phyloP scores from a whole-genome alignment of 2,797 vertebrate genomes.

The Taeniopygia guttata region DNA sequence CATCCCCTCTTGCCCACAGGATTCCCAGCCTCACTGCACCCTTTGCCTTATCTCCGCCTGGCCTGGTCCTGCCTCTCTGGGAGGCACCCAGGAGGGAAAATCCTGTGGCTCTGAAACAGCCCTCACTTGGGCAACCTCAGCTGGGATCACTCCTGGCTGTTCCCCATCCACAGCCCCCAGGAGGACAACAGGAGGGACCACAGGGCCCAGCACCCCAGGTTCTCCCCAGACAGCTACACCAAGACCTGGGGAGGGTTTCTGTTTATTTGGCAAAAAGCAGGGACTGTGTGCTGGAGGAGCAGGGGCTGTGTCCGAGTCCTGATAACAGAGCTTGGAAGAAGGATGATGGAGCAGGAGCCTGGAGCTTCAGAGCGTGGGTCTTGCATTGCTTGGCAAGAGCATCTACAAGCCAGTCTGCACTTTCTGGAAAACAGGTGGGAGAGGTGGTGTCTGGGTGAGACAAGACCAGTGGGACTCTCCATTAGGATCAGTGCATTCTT shows the following conservation, averaged over 20 bases:
- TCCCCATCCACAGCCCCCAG: background rate
- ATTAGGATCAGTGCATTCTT: background rate
- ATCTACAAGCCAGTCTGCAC: fast-evolving
- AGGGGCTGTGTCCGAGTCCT: background rate
- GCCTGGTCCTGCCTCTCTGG: background rate
- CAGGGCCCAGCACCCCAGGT: background rate
- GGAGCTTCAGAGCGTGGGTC: background rate
- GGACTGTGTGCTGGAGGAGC: background rate
- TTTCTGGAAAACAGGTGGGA: background rate
- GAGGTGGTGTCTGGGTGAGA: background rate
- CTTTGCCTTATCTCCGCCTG: background rate
- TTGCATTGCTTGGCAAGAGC: background rate
- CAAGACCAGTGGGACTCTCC: background rate
- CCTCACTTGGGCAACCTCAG: background rate
- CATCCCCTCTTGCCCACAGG: fast-evolving
- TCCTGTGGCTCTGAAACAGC: background rate
- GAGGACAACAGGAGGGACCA: background rate
- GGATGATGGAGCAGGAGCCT: background rate
- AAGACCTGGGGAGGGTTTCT: background rate
- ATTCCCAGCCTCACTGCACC: background rate
- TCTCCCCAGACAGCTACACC: background rate
- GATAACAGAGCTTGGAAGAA: background rate
- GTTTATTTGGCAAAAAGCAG: conserved; percentile 43
- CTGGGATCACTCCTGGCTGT: background rate
- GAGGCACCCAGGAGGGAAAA: background rate